A percentile compares a stretch with the other conserved stretches of the same genome.
Conservation (phyloP, 1,140 invertebrate genomes). For the Drosophila burlai region DNA sequence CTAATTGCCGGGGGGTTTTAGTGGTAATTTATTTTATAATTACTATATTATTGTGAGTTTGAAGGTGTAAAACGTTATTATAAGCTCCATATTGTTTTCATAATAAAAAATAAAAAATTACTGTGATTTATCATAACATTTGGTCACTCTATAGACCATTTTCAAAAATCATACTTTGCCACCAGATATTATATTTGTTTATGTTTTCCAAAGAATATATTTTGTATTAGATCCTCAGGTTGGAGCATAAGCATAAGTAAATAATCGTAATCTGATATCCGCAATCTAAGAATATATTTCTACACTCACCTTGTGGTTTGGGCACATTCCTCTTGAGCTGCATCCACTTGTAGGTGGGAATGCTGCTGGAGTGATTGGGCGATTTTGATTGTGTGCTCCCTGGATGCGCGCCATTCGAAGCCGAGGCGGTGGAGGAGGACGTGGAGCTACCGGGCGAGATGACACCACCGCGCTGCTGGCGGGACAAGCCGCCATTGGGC, state of each 20-base stretch:
- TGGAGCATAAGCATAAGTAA: too few relatives aligned
- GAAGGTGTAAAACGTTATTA: slow-evolving; percentile 8
- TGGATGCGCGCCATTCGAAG: slow-evolving; percentile 66
- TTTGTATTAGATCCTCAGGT: background rate
- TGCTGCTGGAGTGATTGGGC: slow-evolving; percentile 76
- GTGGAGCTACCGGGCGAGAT: slow-evolving; percentile 81
- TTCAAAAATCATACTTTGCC: background rate
- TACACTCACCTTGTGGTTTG: slow-evolving; percentile 93
- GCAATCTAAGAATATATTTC: background rate
- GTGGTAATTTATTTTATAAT: background rate
- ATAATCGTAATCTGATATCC: too few relatives aligned
- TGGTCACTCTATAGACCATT: background rate
- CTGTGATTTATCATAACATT: background rate
- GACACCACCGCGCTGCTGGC: slow-evolving; percentile 66
- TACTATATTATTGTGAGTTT: background rate
- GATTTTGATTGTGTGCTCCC: slow-evolving; percentile 79
- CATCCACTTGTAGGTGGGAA: slow-evolving; percentile 99
- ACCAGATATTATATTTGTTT: background rate
- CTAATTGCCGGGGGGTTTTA: background rate
- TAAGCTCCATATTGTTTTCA: too few relatives aligned
- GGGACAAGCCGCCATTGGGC: slow-evolving; percentile 56
- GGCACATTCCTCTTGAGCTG: slow-evolving; percentile 97
- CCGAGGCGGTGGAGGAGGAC: slow-evolving; percentile 81
- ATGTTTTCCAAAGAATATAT: background rate
- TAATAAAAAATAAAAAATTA: background rate